Evolutionary conservation across 2,888 invertebrate genomes (phyloP), one percentile per base, ranked within the genome.

Genomic region (Drosophila sordidula): DNA sequence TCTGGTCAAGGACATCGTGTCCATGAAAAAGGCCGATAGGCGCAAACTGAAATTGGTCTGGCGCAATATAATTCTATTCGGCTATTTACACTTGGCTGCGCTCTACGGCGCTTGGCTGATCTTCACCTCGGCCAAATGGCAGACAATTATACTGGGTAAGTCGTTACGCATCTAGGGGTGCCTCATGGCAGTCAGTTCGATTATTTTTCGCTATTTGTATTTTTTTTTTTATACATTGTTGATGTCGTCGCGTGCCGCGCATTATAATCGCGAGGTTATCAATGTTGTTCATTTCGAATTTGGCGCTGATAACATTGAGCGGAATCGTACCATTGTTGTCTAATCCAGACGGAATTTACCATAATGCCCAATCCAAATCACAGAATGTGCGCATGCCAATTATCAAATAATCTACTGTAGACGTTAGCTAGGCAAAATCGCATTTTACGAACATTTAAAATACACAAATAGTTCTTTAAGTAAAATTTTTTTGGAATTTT

Each of bases 31-130:
- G 59, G 94, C 95, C 0, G 94, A 95, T 62, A 93, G 93, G 64
- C 92, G 93, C 44, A 94, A 94, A 64, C 90, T 93, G 38, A 93
- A 94, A 89, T 91, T 96, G 47, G 97, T 97, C 6, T 97, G 97
- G 97, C 94, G 96, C 77, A 97, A 97, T 90, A 96, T 97, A 50
- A 92, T 95, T n/a, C 93, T 96, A 1, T 97, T 97, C 89, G 93
- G 93, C 8, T 96, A 95, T 89, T 94, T 97, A 68, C 97, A 97
- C 90, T 39, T 95, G 50, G 95, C 95, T 3, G 96, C 96, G 0
- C 56, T 97, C 0, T 97, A 96, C 89, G 97, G 97, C 52, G 91
- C 95, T 4, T 97, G 95, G 91, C 93, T 96, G 16, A 93, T 95
- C 90, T 91, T 97, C 32, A 94, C 95, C 55, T 95, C 95, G 4